Evolutionary conservation across 2,113 vertebrate genomes (phyloP).

Genomic region (Rynchops niger): DNA sequence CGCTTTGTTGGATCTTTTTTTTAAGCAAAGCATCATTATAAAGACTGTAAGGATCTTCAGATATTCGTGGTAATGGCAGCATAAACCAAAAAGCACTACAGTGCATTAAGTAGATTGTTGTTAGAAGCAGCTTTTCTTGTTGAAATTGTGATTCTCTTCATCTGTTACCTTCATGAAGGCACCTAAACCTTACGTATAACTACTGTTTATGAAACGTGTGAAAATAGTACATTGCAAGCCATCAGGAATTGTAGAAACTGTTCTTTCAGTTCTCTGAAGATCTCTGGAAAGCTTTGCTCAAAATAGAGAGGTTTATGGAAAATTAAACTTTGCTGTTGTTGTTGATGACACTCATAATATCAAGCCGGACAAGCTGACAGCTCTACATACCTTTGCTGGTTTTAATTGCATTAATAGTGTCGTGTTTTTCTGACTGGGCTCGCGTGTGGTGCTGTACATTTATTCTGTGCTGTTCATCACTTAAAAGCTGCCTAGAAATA

Average conservation of each 20-base stretch:
- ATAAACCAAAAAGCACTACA: not conserved
- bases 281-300: not conserved
- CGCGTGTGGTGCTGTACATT: accelerated
- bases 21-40: not conserved
- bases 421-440: not conserved
- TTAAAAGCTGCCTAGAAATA: not conserved
- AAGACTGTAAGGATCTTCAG: not conserved
- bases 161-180: not conserved
- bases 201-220: not conserved
- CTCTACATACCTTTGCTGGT: not conserved
- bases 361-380: not conserved
- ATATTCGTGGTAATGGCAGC: not conserved
- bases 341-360: not conserved
- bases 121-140: not conserved
- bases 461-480: not conserved
- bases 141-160: not conserved
- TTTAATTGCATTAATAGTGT: not conserved
- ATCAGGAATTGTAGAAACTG: not conserved
- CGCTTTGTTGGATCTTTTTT: not conserved
- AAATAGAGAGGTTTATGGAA: not conserved
- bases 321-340: not conserved
- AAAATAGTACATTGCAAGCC: not conserved
- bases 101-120: not conserved
- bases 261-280: not conserved
- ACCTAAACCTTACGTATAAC: not conserved